Evolutionary conservation across 2,797 vertebrate species (phyloP), one percentile per base, ranked within the genome.

Genomic region (Labeo calbasu): DNA sequence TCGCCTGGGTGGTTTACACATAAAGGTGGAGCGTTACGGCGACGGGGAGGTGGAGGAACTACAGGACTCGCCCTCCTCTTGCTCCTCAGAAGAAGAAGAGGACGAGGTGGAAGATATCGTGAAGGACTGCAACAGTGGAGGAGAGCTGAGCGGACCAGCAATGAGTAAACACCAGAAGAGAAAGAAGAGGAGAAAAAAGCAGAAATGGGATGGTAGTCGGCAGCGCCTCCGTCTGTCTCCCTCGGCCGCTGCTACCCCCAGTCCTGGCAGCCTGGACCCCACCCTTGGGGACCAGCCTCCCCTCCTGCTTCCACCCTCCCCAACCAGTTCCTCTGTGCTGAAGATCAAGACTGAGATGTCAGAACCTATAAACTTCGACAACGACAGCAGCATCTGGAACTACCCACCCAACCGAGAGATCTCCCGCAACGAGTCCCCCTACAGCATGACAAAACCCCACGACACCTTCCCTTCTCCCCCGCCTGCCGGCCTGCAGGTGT

Each of bases 371-470:
- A 99, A 99, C 95, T 99, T 99, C 85, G 98, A 99, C 96, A 99
- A 99, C 1, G 98, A 99, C 95, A 99, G 98, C 94, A 99, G 98
- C 95, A 99, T 99, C 95, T 99, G 98, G 98, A 99, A 99, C 96
- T 99, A 96, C 91, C 98, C 98, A 0, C 98, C 98, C 89, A 99
- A 99, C 95, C 90, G 98, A 70, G 98, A 99, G 95, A 99, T 99
- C 88, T 99, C 97, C 91, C 95, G 98, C 86, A 99, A 99, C 23
- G 97, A 99, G 93, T 97, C 97, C 1, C 97, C 98, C 46, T 99
- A 97, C 94, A 99, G 98, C 93, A 99, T 99, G 98, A 99, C 97
- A 75, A 95, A 95, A 83, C 93, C 94, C 89, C 95, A 96, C 0
- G 96, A 99, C 90, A 92, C 95, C 94, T 99, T 97, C 94, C 96